Evolutionary conservation across 2,888 invertebrate species (phyloP).

Genomic region (Meta bourneti): DNA sequence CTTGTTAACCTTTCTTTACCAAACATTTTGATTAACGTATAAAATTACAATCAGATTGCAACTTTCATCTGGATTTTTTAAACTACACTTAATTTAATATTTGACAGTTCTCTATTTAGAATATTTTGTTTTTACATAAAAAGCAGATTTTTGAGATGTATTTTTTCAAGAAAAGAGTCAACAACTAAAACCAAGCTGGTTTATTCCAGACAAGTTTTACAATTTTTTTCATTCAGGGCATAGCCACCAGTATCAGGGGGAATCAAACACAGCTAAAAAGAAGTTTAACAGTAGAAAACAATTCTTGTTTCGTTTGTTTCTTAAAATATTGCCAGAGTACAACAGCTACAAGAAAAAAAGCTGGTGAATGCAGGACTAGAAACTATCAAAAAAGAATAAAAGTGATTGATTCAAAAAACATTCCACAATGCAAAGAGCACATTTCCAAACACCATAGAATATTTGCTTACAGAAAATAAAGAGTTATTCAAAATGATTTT

Average conservation of each 20-base stretch:
- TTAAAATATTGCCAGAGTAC: constrained; percentile 73
- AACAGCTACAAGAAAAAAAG: constrained; percentile 70
- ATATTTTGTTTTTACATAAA: too few species aligned
- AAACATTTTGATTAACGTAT: too few species aligned
- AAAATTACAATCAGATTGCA: too few species aligned
- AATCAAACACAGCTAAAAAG: constrained; percentile 73
- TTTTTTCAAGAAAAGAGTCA: constrained; percentile 4
- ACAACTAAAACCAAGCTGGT: constrained; percentile 72
- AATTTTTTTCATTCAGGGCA: constrained; percentile 72
- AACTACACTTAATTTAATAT: too few species aligned
- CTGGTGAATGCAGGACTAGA: constrained; percentile 74
- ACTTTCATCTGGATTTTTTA: too few species aligned
- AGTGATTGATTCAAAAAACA: constrained; percentile 71
- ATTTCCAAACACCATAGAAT: constrained; percentile 59
- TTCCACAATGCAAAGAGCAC: constrained; percentile 69
- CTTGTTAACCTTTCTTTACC: too few species aligned
- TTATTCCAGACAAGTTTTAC: constrained; percentile 76
- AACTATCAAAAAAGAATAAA: constrained; percentile 62
- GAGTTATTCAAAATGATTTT: constrained; percentile 44
- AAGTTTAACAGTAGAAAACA: constrained; percentile 71
- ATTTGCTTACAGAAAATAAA: constrained; percentile 36
- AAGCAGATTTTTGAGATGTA: too few species aligned
- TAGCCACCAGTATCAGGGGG: constrained; percentile 71
- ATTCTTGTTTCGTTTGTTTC: constrained; percentile 31
- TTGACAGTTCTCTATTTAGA: too few species aligned